Evolutionary conservation across 2,113 vertebrate genomes (phyloP).

Genomic region (Australoheros scitulus): DNA sequence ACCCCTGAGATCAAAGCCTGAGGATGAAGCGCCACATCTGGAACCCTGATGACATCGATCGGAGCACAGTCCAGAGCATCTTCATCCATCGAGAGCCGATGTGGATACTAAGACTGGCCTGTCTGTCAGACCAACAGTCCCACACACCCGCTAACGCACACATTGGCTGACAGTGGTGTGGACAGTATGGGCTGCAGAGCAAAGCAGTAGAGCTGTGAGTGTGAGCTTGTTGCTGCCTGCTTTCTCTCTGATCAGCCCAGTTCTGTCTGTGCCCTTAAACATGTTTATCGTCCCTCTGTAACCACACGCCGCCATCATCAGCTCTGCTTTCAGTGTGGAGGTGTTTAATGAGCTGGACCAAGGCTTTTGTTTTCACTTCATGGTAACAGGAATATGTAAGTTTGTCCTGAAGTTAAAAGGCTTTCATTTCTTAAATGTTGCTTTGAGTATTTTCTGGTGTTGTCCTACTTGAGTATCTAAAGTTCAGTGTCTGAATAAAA

Average conservation of each 20-base stretch:
- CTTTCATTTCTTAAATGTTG: slow-evolving; percentile 55
- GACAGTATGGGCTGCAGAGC: slow-evolving; percentile 59
- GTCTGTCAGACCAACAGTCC: slow-evolving; percentile 17
- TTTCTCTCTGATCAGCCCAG: slow-evolving; percentile 76
- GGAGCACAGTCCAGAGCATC: slow-evolving; percentile 40
- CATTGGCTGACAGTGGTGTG: neutral
- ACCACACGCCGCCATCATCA: neutral
- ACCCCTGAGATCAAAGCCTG: slow-evolving; percentile 94
- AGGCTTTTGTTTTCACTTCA: slow-evolving; percentile 58
- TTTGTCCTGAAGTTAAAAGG: slow-evolving; percentile 32
- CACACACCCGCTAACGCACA: slow-evolving; percentile 23
- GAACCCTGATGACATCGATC: accelerated
- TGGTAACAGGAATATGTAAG: slow-evolving; percentile 26
- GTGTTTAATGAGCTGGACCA: slow-evolving; percentile 48
- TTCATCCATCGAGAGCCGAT: slow-evolving; percentile 74
- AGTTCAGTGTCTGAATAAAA: slow-evolving; percentile 48
- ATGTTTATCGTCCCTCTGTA: slow-evolving; percentile 52
- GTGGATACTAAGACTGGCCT: slow-evolving; percentile 53
- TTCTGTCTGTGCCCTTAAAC: slow-evolving; percentile 47
- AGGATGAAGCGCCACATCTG: slow-evolving; percentile 44
- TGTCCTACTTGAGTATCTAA: slow-evolving; percentile 48
- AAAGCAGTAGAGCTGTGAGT: slow-evolving; percentile 81
- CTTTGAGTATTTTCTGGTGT: slow-evolving; percentile 50
- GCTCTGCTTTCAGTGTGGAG: slow-evolving; percentile 49
- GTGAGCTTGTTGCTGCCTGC: slow-evolving; percentile 79